Conservation (phyloP, 2,888 invertebrate species). For the Amiota communis region DNA sequence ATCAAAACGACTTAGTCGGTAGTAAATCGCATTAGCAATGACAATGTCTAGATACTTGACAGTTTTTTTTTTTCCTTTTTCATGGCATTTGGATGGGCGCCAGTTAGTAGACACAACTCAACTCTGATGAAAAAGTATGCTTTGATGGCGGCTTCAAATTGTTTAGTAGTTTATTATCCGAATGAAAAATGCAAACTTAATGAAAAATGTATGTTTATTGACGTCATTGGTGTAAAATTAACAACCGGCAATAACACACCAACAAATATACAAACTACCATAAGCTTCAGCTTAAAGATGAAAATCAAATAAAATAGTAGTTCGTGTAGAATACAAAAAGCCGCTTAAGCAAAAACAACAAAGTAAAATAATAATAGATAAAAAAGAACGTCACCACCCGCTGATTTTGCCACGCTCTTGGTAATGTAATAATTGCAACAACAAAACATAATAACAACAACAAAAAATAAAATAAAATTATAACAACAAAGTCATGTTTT, state of each 20-base stretch:
- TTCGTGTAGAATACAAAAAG: background rate
- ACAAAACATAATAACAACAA: slow-evolving; percentile 59
- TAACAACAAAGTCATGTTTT: slow-evolving; percentile 15
- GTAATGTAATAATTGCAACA: slow-evolving; percentile 59
- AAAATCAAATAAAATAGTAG: background rate
- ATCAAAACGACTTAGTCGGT: background rate
- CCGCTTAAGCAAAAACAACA: background rate
- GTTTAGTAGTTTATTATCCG: slow-evolving; percentile 2
- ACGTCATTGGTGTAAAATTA: slow-evolving; percentile 57
- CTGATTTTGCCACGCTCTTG: slow-evolving; percentile 18
- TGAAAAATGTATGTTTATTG: slow-evolving; percentile 57
- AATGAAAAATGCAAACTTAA: slow-evolving; percentile 18
- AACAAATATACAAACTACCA: background rate
- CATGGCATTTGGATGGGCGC: background rate
- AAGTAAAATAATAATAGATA: background rate
- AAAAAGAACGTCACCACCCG: slow-evolving; percentile 5
- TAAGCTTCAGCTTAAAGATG: no score
- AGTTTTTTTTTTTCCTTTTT: slow-evolving; percentile 10
- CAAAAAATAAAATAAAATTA: background rate
- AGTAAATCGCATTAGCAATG: slow-evolving; percentile 22
- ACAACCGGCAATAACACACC: slow-evolving; percentile 38
- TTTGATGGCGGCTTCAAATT: slow-evolving; percentile 2
- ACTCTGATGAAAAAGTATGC: slow-evolving; percentile 7
- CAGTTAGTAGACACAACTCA: background rate
- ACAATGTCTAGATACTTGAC: background rate